Conservation (phyloP, 2,888 invertebrate genomes). For the Polyommatus iphigenia region DNA sequence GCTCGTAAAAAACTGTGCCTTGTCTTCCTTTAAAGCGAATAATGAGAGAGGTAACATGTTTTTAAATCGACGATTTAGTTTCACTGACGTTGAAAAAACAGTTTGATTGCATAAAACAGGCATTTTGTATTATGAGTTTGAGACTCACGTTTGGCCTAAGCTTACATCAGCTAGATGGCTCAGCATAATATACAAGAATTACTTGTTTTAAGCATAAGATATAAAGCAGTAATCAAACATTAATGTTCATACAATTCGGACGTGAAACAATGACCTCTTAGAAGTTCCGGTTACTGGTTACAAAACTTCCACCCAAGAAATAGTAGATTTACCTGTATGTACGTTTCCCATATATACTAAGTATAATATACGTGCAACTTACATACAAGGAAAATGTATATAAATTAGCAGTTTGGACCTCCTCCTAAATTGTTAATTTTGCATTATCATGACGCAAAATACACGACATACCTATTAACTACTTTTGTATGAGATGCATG, state of each 20-base stretch:
- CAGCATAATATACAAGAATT: neutral
- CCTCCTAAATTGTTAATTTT: neutral
- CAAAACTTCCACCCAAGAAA: neutral
- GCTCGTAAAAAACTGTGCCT: too few species aligned
- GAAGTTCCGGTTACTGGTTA: constrained; percentile 4
- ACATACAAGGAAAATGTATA: neutral
- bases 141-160: too few species aligned
- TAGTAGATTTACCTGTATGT: neutral
- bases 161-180: too few species aligned
- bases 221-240: neutral
- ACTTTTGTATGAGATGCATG: too few species aligned
- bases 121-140: too few species aligned
- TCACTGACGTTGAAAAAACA: too few species aligned
- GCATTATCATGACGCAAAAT: too few species aligned
- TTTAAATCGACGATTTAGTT: too few species aligned
- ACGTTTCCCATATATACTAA: neutral
- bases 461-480: too few species aligned
- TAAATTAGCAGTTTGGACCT: neutral
- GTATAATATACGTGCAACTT: neutral
- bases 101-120: too few species aligned
- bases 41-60: too few species aligned
- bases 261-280: constrained; percentile 8
- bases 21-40: too few species aligned
- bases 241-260: neutral
- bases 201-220: neutral